Conservation (phyloP, 2,113 vertebrate species). For the Protobothrops flavoviridis region DNA sequence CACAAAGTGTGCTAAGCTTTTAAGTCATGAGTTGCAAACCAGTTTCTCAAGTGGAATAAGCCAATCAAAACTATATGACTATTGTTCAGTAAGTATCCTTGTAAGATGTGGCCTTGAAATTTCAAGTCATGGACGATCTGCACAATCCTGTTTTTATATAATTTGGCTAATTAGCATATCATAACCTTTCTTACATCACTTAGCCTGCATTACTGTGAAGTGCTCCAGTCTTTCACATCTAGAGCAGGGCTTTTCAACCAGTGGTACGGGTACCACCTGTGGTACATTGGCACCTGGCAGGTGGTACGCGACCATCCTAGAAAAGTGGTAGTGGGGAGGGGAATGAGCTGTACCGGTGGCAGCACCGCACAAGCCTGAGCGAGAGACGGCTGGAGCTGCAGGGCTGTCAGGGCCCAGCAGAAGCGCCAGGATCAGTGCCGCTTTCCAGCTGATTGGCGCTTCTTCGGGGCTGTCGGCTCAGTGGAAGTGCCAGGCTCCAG, state of each 20-base stretch:
- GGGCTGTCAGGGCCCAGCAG: too few relatives aligned
- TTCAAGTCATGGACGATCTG: not conserved
- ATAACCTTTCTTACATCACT: not conserved
- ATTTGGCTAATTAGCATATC: not conserved
- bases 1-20: not conserved
- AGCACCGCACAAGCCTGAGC: too few relatives aligned
- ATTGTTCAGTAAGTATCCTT: not conserved
- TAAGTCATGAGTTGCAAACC: not conserved
- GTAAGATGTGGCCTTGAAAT: not conserved
- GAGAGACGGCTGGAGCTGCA: too few relatives aligned
- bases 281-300: too few relatives aligned
- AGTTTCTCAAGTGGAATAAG: not conserved
- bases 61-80: not conserved
- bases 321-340: too few relatives aligned
- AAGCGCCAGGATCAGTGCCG: too few relatives aligned
- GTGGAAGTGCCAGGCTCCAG: too few relatives aligned
- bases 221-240: not conserved
- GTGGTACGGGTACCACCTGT: too few relatives aligned
- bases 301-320: too few relatives aligned
- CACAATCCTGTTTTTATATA: not conserved
- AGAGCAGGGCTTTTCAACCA: not conserved
- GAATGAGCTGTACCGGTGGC: too few relatives aligned
- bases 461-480: too few relatives aligned
- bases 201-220: not conserved
- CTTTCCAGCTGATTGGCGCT: too few relatives aligned